A percentile compares a stretch with the other conserved stretches of the same genome.
These are phyloP conservation scores for Diplazon laetatorius DNA, from an alignment of 2,888 invertebrate species.

Conservation along the genomic window DNA sequence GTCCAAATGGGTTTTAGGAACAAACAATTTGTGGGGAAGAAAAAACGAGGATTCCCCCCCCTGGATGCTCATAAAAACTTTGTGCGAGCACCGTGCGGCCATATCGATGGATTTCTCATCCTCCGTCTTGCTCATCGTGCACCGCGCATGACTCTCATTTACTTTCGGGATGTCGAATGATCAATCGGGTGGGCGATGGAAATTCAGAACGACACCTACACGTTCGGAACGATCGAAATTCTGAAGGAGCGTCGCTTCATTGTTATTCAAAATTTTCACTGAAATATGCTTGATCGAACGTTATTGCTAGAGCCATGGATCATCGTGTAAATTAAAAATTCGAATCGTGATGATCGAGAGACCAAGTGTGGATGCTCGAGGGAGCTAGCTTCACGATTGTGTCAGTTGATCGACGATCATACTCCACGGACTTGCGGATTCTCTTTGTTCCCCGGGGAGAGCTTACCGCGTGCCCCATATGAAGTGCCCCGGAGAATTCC, in stretches of 20 bases:
- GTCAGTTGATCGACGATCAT: constrained; percentile 5
- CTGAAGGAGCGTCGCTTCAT: too few species aligned
- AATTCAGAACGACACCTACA: too few species aligned
- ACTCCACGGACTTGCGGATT: not conserved
- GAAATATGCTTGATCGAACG: too few species aligned
- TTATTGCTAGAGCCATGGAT: too few species aligned
- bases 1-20: constrained; percentile 81
- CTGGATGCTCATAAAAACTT: constrained; percentile 77
- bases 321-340: too few species aligned
- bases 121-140: not conserved
- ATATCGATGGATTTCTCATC: constrained; percentile 30
- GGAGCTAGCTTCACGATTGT: not conserved
- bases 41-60: constrained; percentile 73
- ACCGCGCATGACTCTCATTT: too few species aligned
- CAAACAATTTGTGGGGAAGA: constrained; percentile 79
- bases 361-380: not conserved
- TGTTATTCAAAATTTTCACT: too few species aligned
- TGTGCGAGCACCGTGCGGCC: constrained; percentile 60
- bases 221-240: too few species aligned
- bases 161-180: too few species aligned
- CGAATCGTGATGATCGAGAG: too few species aligned
- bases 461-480: constrained; percentile 32
- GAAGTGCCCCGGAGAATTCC: constrained; percentile 51
- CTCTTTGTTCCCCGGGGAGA: not conserved
- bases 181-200: too few species aligned